These are phyloP conservation scores for Drosophila lowei DNA, from an alignment of 1,140 invertebrate genomes.

Conservation along the genomic window DNA sequence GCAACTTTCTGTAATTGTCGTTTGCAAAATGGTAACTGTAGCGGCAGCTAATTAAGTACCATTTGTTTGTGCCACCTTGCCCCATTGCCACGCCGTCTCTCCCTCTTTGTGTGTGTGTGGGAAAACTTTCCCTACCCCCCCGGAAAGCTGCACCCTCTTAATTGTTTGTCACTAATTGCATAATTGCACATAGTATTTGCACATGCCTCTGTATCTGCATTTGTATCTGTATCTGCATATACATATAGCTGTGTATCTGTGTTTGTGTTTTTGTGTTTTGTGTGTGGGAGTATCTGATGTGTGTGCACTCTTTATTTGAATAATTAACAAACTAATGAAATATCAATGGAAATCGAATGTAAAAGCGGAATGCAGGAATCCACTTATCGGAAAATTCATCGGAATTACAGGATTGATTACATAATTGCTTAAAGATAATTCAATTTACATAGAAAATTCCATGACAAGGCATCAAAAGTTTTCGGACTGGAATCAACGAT, in stretches of 20 bases:
- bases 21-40: conserved; percentile 7
- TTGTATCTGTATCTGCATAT: not conserved
- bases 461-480: too few species aligned
- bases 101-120: not conserved
- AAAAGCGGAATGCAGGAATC: too few species aligned
- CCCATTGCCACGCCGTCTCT: too few species aligned
- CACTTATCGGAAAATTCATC: too few species aligned
- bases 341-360: too few species aligned
- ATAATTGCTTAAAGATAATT: too few species aligned
- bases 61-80: too few species aligned
- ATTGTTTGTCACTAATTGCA: conserved; percentile 34
- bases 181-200: conserved; percentile 23
- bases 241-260: not conserved
- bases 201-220: not conserved
- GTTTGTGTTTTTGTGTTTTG: not conserved
- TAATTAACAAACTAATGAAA: too few species aligned
- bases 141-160: not conserved
- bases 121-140: not conserved
- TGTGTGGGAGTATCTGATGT: conserved; percentile 2
- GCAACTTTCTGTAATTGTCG: conserved; percentile 27
- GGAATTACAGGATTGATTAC: too few species aligned
- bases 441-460: too few species aligned
- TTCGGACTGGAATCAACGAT: too few species aligned
- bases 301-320: too few species aligned
- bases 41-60: conserved; percentile 18